Percentiles rank a stretch among this genome's conserved stretches.
Evolutionary conservation across 2,113 vertebrate species (phyloP).

Genomic region (Amazona guildingii): DNA sequence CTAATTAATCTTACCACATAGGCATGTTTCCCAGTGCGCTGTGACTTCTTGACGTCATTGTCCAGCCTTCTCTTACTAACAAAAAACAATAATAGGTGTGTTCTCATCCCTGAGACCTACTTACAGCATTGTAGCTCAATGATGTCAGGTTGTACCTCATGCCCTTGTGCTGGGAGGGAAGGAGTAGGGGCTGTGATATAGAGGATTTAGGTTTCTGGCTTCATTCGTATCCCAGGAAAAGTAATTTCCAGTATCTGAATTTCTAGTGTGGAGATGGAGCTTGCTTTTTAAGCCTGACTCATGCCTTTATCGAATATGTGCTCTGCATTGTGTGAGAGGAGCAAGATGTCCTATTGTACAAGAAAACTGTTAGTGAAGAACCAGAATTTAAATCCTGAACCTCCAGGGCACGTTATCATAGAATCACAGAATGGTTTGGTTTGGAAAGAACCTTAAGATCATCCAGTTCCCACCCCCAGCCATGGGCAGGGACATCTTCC

Average conservation of each 20-base stretch:
- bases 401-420: background rate
- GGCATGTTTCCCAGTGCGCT: fast-evolving
- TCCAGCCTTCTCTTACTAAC: background rate
- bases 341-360: background rate
- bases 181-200: background rate
- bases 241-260: background rate
- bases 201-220: background rate
- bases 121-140: background rate
- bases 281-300: background rate
- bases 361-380: background rate
- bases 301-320: background rate
- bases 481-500: background rate
- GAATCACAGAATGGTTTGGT: background rate
- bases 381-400: background rate
- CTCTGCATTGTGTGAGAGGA: background rate
- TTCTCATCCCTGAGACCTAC: background rate
- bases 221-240: background rate
- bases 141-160: background rate
- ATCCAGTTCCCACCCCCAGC: background rate
- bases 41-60: background rate
- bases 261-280: background rate
- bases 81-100: fast-evolving
- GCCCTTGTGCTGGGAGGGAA: fast-evolving
- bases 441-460: background rate
- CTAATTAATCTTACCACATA: background rate